Conservation (phyloP, 2,113 vertebrate genomes). For the Ifrita kowaldi region DNA sequence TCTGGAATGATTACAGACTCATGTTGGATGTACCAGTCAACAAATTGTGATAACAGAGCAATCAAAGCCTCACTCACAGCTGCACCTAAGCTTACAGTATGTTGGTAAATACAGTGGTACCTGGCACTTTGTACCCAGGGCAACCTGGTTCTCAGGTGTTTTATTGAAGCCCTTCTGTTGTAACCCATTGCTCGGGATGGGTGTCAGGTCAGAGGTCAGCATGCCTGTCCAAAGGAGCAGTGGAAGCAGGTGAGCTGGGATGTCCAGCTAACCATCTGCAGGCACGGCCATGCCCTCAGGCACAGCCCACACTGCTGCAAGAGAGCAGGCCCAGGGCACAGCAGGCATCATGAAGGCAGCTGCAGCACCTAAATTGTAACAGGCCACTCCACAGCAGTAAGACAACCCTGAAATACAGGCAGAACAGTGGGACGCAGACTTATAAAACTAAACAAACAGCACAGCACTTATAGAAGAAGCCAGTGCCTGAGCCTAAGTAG, state of each 20-base stretch:
- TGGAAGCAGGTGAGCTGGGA: fast-evolving
- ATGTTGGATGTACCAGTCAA: neutral
- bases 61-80: neutral
- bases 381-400: too few relatives aligned
- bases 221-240: fast-evolving
- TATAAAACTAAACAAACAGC: neutral
- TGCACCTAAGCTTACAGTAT: neutral
- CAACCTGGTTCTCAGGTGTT: neutral
- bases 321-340: neutral
- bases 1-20: neutral
- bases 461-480: fast-evolving
- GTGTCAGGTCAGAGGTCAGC: neutral
- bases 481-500: fast-evolving
- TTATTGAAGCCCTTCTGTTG: neutral
- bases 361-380: too few relatives aligned
- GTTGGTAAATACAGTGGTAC: neutral
- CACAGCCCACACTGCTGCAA: too few relatives aligned
- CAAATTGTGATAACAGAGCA: neutral
- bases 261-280: neutral
- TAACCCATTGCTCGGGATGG: neutral
- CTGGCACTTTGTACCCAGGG: fast-evolving
- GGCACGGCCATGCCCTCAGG: neutral
- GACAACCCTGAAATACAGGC: fast-evolving
- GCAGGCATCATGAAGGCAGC: neutral
- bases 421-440: too few relatives aligned